These are phyloP conservation scores for Zosterops japonicus DNA, from an alignment of 2,113 vertebrate genomes.

Conservation along the genomic window DNA sequence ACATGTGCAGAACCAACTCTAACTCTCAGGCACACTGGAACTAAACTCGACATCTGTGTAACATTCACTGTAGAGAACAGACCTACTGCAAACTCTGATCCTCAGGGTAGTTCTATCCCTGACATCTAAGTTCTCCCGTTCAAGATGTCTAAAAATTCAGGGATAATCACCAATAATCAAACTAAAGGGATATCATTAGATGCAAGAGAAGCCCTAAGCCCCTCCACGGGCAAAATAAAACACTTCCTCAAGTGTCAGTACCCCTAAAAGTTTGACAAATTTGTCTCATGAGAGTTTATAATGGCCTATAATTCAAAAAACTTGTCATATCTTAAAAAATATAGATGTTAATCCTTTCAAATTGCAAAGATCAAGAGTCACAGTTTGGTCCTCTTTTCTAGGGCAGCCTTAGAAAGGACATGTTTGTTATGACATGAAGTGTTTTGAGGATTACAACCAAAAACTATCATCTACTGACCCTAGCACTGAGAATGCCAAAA, in stretches of 20 bases:
- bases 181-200: not conserved
- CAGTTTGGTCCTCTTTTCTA: not conserved
- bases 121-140: not conserved
- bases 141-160: not conserved
- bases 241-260: not conserved
- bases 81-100: not conserved
- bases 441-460: not conserved
- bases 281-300: not conserved
- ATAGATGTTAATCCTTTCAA: not conserved
- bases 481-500: not conserved
- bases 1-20: not conserved
- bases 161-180: not conserved
- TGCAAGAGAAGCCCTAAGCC: not conserved
- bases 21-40: not conserved
- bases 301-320: not conserved
- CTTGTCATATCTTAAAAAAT: not conserved
- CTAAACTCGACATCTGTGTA: not conserved
- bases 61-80: not conserved
- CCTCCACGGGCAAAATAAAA: not conserved
- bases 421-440: not conserved
- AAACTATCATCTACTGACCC: not conserved
- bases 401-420: not conserved
- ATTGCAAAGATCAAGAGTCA: not conserved
- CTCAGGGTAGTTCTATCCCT: not conserved
- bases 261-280: not conserved